Percentiles rank a stretch among this genome's conserved stretches.
phyloP scores from a whole-genome alignment of 2,113 vertebrate species.

The Semicossyphus pulcher region DNA sequence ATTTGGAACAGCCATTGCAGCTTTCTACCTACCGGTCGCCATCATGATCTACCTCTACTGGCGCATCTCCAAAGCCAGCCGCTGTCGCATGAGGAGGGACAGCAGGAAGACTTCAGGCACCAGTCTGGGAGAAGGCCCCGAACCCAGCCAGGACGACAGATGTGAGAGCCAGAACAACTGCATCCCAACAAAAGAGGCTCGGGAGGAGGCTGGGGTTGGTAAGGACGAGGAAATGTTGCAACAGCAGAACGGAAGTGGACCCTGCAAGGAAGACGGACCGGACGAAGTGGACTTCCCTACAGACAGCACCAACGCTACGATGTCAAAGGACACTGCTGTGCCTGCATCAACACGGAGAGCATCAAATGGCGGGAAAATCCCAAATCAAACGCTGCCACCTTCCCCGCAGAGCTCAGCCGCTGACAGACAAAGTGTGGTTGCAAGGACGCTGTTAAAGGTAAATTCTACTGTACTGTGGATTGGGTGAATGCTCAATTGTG shows the following conservation, averaged over 20 bases:
- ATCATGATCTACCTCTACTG: constrained; percentile 97
- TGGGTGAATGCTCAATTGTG: too few species aligned
- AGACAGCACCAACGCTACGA: constrained; percentile 47
- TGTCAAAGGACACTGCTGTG: constrained; percentile 44
- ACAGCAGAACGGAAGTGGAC: constrained; percentile 60
- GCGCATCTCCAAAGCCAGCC: constrained; percentile 95
- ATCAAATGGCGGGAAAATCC: constrained; percentile 19
- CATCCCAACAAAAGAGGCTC: constrained; percentile 9
- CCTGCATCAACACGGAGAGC: not conserved
- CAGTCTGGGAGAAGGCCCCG: constrained; percentile 85
- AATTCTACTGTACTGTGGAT: not conserved
- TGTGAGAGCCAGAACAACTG: constrained; percentile 86
- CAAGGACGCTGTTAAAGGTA: constrained; percentile 64
- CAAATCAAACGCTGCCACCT: constrained; percentile 35
- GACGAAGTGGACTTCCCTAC: constrained; percentile 28
- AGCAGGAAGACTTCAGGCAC: constrained; percentile 83
- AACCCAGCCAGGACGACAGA: constrained; percentile 86
- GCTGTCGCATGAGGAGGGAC: constrained; percentile 90
- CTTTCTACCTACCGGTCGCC: constrained; percentile 95
- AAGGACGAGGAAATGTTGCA: constrained; percentile 57
- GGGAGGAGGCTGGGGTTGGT: constrained; percentile 38
- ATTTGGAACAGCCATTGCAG: constrained; percentile 97
- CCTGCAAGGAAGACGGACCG: not conserved
- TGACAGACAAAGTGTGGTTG: constrained; percentile 63
- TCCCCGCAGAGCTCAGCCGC: constrained; percentile 49